Evolutionary conservation across 1,140 invertebrate species (phyloP), one percentile per base, ranked within the genome.

Genomic region (Rhynchophorus ferrugineus): DNA sequence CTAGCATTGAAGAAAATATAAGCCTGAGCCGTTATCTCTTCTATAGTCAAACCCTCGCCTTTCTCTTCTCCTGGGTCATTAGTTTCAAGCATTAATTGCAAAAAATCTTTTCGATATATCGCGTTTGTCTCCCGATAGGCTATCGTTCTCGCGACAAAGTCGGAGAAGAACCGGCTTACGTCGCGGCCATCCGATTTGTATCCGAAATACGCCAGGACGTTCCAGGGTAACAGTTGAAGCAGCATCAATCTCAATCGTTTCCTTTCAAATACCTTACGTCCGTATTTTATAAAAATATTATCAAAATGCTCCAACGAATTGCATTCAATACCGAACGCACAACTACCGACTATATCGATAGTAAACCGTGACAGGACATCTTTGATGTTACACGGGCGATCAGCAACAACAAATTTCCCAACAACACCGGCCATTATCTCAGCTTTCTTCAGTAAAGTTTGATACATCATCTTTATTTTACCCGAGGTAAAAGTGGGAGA

Each of bases 291-390:
- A 62, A 82, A 82, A 57, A 77, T 72, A 0, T 75, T 71, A 20
- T 78, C 62, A 0, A 72, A 63, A 60, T 77, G 69, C 38, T 69
- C 64, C 13, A 80, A 70, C 6, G 77, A 72, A 44, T 78, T 75
- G 50, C 76, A 75, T 11, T 80, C 71, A 3, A 82, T 70, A 0
- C 81, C 81, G 59, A 82, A 81, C 7, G 77, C 79, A 21, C 79
- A 75, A 18, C 69, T 76, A 0, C 76, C 79, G 13, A 83, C 79
- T 0, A 80, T 74, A 64, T 83, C 81, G 34, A 80, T 81, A 0
- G 78, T 75, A 56, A 75, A 83, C 41, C 75, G 72, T 1, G 74
- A 73, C 34, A 78, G 73, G 1, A 80, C 57, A n/a, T 83, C 75
- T 6, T 76, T 75, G 20, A 79, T 69, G 61, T 76, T 75, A 3